These are phyloP conservation scores for Andrena chrysosceles DNA, from an alignment of 2,888 invertebrate genomes.

Conservation along the genomic window DNA sequence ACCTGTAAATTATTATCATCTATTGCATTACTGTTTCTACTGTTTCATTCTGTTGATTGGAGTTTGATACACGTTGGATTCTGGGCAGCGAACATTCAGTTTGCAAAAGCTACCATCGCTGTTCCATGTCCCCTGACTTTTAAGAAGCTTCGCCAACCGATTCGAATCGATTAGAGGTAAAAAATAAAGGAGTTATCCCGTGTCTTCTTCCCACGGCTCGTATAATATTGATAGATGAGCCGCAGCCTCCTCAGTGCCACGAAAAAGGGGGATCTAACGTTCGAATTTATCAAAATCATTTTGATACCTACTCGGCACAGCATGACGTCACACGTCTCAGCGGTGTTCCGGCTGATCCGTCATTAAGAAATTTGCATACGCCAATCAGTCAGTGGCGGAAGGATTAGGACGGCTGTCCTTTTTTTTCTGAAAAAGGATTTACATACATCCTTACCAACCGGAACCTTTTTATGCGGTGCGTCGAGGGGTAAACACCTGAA, in stretches of 20 bases:
- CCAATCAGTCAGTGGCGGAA: conserved; percentile 78
- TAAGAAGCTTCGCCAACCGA: conserved; percentile 38
- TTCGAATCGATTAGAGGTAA: conserved; percentile 68
- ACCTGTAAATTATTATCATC: no score
- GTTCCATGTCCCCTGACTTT: conserved; percentile 36
- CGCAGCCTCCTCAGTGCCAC: conserved; percentile 62
- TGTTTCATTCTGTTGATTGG: background rate
- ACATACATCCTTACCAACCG: conserved; percentile 62
- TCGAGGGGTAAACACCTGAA: conserved; percentile 34
- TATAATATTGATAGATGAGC: conserved; percentile 82
- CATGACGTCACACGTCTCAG: conserved; percentile 79
- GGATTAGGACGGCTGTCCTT: conserved; percentile 61
- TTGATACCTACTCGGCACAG: conserved; percentile 77
- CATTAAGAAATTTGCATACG: conserved; percentile 82
- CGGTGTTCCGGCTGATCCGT: conserved; percentile 76
- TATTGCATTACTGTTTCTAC: background rate
- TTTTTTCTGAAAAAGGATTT: conserved; percentile 65
- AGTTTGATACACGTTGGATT: background rate
- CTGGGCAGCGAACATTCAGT: background rate
- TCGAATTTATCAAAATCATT: conserved; percentile 81
- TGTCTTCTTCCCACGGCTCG: conserved; percentile 73
- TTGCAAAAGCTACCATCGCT: conserved; percentile 1
- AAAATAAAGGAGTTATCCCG: conserved; percentile 59
- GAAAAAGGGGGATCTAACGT: conserved; percentile 69
- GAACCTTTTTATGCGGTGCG: conserved; percentile 4